Base-by-base conservation (phyloP, 30 jellyfish, hydroid and myxozoan genomes). In the Aurelia coerulea region DNA sequence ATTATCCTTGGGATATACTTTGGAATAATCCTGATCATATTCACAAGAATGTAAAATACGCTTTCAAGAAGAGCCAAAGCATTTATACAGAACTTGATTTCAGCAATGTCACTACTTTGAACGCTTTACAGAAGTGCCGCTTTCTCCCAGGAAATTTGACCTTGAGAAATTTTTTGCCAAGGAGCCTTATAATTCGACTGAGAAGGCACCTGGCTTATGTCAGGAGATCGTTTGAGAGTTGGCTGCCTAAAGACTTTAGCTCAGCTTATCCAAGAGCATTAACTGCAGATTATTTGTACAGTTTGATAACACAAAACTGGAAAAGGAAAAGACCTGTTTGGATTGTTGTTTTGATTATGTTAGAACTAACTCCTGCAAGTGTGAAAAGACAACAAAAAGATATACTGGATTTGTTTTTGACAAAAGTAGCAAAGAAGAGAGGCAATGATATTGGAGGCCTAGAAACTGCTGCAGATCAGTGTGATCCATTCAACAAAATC, bases 401-500 rank as follows among this genome's bases (percentile, higher is more conserved):
- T 4, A 79, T 89, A 29, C 68, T 90, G 58, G 97, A 90, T 62
- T 31, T 90, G 53, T 83, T 60, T 60, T 69, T 90, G 34, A 69
- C 94, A 41, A 90, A 82, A 42, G 79, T 41, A 54, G 97, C 94
- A 34, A 73, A 63, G 64, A 33, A 70, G 19, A 53, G 79, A 82
- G 85, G 89, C 32, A 76, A 79, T 8, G 34, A 64, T 8, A 70
- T 70, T 60, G 92, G 89, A 39, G 97, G 97, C 13, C 67, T 90
- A 51, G 97, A 90, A 76, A 74, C 88, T 14, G 97, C 92, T 35
- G 86, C 75, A 17, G 97, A 90, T 53, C 94, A 81, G 66, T 90
- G 97, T 53, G 91, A 85, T 16, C 97, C 97, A 23, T 90, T 90
- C 86, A 90, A 90, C 76, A 81, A 77, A 10, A 73, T 90, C 85